These are phyloP conservation scores for Anastatus disparis DNA, from an alignment of 1,140 invertebrate species.

Conservation along the genomic window DNA sequence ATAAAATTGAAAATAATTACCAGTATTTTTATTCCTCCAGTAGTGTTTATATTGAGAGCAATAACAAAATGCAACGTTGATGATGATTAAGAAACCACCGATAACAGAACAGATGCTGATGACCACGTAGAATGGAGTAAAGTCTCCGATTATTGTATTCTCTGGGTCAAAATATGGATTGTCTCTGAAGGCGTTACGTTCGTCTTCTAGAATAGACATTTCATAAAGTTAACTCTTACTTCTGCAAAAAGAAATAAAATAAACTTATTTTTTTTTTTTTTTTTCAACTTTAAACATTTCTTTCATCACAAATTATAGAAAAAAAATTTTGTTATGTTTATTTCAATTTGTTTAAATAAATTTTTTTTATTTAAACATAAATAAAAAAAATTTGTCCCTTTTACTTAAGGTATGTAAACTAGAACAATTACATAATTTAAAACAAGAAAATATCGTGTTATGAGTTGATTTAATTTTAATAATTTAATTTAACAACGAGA, in stretches of 20 bases:
- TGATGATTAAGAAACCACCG: conserved; percentile 73
- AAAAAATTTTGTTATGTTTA: too few species aligned
- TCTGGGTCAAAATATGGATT: conserved; percentile 72
- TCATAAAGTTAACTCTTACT: conserved; percentile 60
- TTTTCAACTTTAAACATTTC: too few species aligned
- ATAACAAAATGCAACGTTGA: conserved; percentile 82
- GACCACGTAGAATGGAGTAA: conserved; percentile 80
- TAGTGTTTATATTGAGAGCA: conserved; percentile 82
- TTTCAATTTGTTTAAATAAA: too few species aligned
- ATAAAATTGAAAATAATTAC: conserved; percentile 60
- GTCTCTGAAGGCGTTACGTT: conserved; percentile 72
- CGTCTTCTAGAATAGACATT: conserved; percentile 75
- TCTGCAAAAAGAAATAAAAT: conserved; percentile 61
- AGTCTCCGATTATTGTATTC: conserved; percentile 69
- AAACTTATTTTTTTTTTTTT: too few species aligned
- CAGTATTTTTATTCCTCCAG: conserved; percentile 85
- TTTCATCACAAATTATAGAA: too few species aligned
- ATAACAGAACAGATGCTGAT: conserved; percentile 81
- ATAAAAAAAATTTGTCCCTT: too few species aligned
- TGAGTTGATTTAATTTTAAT: conserved; percentile 6
- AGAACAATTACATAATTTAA: neutral
- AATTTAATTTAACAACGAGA: conserved; percentile 3
- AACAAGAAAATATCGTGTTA: neutral
- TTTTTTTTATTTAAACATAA: too few species aligned
- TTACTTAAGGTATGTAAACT: too few species aligned